These are phyloP conservation scores for Brassicogethes aeneus DNA, from an alignment of 2,888 invertebrate species.

Conservation along the genomic window DNA sequence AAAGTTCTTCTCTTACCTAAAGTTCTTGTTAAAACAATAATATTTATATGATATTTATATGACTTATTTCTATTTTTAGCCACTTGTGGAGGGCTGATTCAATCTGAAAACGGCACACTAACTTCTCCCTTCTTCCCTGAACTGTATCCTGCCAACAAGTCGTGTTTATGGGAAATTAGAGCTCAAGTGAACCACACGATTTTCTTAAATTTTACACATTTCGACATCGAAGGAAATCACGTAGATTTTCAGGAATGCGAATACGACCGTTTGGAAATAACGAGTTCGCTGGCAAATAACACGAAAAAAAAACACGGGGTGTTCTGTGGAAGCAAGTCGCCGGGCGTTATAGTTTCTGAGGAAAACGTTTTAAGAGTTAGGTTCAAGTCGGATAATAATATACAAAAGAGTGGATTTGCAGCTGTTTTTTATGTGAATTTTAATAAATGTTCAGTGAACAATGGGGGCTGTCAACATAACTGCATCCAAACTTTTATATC, in stretches of 20 bases:
- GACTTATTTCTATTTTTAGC: too few species aligned
- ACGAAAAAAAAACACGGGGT: neutral
- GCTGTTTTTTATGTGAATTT: slow-evolving; percentile 1
- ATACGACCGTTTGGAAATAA: slow-evolving; percentile 55
- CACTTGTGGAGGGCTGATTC: slow-evolving; percentile 89
- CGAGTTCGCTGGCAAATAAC: neutral
- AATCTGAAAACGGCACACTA: slow-evolving; percentile 80
- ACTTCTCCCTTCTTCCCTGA: slow-evolving; percentile 95
- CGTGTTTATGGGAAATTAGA: slow-evolving; percentile 97
- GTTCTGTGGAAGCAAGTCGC: neutral
- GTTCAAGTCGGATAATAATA: neutral
- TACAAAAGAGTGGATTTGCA: slow-evolving; percentile 2
- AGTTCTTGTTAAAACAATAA: neutral
- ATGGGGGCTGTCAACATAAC: slow-evolving; percentile 1
- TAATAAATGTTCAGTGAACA: slow-evolving; percentile 1
- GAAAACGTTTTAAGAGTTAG: neutral
- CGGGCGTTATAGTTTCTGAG: neutral
- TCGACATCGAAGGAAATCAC: slow-evolving; percentile 94
- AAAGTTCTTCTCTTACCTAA: too few species aligned
- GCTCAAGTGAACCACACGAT: slow-evolving; percentile 89
- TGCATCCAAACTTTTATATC: slow-evolving; percentile 1
- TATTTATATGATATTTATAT: neutral
- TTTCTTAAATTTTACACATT: slow-evolving; percentile 95
- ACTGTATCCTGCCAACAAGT: slow-evolving; percentile 87
- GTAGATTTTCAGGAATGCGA: slow-evolving; percentile 86